These are phyloP conservation scores for Patella depressa DNA, from an alignment of 2,888 invertebrate genomes.

Conservation along the genomic window DNA sequence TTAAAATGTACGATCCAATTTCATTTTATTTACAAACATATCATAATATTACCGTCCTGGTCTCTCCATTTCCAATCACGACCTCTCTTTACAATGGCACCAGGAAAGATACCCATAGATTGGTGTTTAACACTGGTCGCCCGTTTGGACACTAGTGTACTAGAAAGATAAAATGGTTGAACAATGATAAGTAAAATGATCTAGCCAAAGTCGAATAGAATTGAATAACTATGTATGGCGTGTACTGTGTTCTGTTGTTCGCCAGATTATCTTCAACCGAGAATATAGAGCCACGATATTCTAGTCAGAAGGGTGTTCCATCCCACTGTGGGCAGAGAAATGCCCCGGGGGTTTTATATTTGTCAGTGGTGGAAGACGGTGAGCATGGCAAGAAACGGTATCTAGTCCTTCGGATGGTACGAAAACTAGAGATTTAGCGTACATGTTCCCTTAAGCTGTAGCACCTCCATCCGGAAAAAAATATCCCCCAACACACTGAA, in stretches of 20 bases:
- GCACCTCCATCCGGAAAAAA: neutral
- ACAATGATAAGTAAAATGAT: too few relatives aligned
- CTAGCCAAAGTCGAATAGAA: too few relatives aligned
- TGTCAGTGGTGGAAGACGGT: too few relatives aligned
- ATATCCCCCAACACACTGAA: neutral
- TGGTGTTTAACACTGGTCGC: conserved; percentile 17
- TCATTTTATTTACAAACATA: too few relatives aligned
- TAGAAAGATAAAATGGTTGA: neutral
- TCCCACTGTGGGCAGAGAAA: too few relatives aligned
- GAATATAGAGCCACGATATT: too few relatives aligned
- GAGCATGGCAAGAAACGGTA: neutral
- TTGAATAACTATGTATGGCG: too few relatives aligned
- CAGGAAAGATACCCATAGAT: conserved; percentile 23
- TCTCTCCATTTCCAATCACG: conserved; percentile 17
- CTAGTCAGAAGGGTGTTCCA: too few relatives aligned
- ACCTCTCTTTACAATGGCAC: conserved; percentile 23
- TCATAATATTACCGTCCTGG: neutral
- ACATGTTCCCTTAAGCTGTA: neutral
- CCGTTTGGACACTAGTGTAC: conserved; percentile 17
- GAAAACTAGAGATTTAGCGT: neutral
- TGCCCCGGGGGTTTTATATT: too few relatives aligned
- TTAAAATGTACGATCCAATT: too few relatives aligned
- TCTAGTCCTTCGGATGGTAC: neutral
- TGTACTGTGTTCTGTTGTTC: too few relatives aligned
- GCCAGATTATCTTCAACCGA: too few relatives aligned